Evolutionary conservation across 2,113 vertebrate genomes (phyloP), one percentile per base, ranked within the genome.

Genomic region (Synodontis membranacea): DNA sequence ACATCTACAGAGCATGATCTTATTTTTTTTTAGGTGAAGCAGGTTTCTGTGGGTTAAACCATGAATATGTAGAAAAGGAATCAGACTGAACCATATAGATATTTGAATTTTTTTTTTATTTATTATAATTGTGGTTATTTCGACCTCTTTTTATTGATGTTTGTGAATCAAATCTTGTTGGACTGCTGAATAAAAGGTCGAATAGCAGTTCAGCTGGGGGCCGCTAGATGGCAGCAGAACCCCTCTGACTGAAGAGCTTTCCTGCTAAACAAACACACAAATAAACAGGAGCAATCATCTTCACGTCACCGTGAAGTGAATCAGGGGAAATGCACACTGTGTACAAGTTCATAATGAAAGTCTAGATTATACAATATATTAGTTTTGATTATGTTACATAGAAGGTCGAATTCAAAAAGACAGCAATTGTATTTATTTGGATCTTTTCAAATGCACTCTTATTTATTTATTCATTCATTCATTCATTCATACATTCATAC

Each of bases 181-280:
- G 12, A 82, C 3, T 2, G 5, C 28, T 1, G 28, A 66, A 66
- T 28, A 82, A 66, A 66, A 7, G 15, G 15, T 21, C 9, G 37
- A 46, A 28, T 10, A 23, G 64, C 42, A 84, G n/a, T 64, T 85
- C 66, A 72, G 3, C 1, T 37, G 54, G 79, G 1, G 34, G 2
- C 15, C 85, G 25, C 81, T 39, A 88, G 81, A 50, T 78, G 84
- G 72, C 80, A 72, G 34, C 83, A 85, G 25, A 1, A 14, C 79
- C 15, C 5, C 17, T 6, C 48, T 52, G 31, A 1, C 31, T 31
- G n/a, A 74, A 74, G 37, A 5, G 37, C 2, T 70, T 34, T 70
- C 17, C 17, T 39, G 39, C 11, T 12, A 23, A 72, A 39, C 37
- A 72, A 42, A 8, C 68, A 68, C 3, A 58, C 56, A 21, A 70